Conservation (phyloP, 1,140 invertebrate species). For the Drosophila prosaltans region DNA sequence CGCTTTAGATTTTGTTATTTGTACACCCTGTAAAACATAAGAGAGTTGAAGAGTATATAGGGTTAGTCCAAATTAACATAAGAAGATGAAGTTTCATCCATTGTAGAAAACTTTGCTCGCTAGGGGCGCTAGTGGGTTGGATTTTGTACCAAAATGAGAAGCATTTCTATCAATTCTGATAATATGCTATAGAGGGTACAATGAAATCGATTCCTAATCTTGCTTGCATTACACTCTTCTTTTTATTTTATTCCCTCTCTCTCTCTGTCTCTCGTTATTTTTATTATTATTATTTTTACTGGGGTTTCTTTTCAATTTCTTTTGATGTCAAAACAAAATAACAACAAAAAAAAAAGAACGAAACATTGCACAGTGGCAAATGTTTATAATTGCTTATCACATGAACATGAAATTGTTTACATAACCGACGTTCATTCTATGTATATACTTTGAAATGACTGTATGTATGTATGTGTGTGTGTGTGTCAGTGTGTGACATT, state of each 20-base stretch:
- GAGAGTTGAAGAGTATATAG: background rate
- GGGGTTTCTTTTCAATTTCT: conserved; percentile 66
- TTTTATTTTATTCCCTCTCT: background rate
- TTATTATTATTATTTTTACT: conserved; percentile 43
- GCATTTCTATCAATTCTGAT: no score
- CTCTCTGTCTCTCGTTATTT: conserved; percentile 29
- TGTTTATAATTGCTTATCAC: conserved; percentile 72
- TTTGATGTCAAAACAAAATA: conserved; percentile 70
- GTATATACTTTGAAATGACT: background rate
- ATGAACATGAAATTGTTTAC: conserved; percentile 52
- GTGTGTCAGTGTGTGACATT: conserved; percentile 6
- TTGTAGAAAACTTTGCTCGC: no score
- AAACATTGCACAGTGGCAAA: conserved; percentile 48
- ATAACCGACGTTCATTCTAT: conserved; percentile 11
- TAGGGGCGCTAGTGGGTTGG: no score
- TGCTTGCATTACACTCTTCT: no score
- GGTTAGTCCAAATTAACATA: no score
- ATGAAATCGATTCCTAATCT: no score
- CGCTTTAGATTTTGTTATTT: conserved; percentile 2
- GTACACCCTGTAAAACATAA: background rate
- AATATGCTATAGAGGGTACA: no score
- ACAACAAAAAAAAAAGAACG: conserved; percentile 28
- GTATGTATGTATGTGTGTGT: background rate
- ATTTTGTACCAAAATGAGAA: no score
- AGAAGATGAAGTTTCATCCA: no score